phyloP scores from a whole-genome alignment of 2,888 invertebrate species.

The Melangyna quadrimaculata region DNA sequence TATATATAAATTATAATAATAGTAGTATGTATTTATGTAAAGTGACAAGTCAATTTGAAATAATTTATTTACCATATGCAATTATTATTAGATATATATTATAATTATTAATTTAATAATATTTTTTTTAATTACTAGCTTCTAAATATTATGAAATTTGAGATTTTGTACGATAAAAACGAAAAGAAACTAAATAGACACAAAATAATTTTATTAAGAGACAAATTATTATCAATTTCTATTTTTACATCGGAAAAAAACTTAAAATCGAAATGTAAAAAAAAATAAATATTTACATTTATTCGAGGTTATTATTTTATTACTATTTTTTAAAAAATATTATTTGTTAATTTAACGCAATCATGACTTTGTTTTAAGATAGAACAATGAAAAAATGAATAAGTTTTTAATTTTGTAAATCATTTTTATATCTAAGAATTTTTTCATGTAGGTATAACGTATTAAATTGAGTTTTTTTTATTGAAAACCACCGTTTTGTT shows the following conservation, averaged over 20 bases:
- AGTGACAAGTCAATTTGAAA: slow-evolving; percentile 54
- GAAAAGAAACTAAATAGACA: background rate
- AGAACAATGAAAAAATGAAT: slow-evolving; percentile 36
- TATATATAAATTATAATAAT: background rate
- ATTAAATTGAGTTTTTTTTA: slow-evolving; percentile 68
- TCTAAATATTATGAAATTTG: background rate
- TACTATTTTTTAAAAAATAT: slow-evolving; percentile 27
- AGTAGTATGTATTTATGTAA: slow-evolving; percentile 75
- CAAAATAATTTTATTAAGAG: background rate
- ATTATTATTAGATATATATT: background rate
- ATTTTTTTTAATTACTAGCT: background rate
- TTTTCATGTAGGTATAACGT: slow-evolving; percentile 58
- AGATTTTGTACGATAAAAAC: background rate
- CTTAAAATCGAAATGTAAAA: slow-evolving; percentile 12
- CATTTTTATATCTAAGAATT: slow-evolving; percentile 51
- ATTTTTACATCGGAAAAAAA: background rate
- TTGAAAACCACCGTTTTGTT: slow-evolving; percentile 16
- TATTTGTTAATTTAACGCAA: slow-evolving; percentile 67
- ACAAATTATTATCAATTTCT: background rate
- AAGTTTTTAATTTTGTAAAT: slow-evolving; percentile 52
- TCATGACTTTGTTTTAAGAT: slow-evolving; percentile 68
- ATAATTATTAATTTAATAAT: background rate
- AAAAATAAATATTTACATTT: slow-evolving; percentile 19
- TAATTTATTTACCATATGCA: slow-evolving; percentile 39
- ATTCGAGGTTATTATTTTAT: slow-evolving; percentile 46